Evolutionary conservation across 2,113 vertebrate genomes (phyloP).

Genomic region (Malaclemys terrapin): DNA sequence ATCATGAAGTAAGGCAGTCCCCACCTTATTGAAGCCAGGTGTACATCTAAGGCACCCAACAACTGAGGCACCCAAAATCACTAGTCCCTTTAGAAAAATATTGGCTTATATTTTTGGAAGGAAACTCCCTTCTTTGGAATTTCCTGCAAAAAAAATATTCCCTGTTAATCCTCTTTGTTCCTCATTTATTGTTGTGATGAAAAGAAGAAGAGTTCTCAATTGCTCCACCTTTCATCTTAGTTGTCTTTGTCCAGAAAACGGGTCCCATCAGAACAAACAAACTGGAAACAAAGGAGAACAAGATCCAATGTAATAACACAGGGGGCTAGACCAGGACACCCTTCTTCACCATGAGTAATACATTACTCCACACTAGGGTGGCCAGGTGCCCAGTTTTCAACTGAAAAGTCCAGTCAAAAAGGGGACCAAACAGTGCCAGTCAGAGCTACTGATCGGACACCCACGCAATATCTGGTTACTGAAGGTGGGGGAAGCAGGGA

Average conservation of each 20-base stretch:
- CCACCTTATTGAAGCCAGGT: neutral
- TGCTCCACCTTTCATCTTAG: neutral
- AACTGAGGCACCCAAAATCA: neutral
- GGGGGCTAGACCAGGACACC: neutral
- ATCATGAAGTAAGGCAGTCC: neutral
- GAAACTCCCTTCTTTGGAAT: conserved; percentile 17
- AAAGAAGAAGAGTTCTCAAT: neutral
- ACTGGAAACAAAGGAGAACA: neutral
- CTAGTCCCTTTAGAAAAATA: neutral
- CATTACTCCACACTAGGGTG: neutral
- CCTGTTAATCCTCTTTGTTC: neutral
- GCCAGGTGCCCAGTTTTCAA: no score
- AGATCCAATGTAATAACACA: neutral
- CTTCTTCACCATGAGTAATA: neutral
- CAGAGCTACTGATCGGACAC: no score
- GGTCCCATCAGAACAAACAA: neutral
- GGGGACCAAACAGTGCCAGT: no score
- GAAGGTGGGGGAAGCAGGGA: no score
- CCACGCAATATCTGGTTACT: no score
- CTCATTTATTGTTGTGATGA: neutral
- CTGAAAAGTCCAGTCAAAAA: no score
- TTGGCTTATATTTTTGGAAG: conserved; percentile 17
- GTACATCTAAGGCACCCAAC: neutral
- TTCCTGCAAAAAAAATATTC: neutral
- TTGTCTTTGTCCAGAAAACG: neutral